Base-by-base conservation (phyloP, 2,797 vertebrate species). In the Sardinella longiceps region DNA sequence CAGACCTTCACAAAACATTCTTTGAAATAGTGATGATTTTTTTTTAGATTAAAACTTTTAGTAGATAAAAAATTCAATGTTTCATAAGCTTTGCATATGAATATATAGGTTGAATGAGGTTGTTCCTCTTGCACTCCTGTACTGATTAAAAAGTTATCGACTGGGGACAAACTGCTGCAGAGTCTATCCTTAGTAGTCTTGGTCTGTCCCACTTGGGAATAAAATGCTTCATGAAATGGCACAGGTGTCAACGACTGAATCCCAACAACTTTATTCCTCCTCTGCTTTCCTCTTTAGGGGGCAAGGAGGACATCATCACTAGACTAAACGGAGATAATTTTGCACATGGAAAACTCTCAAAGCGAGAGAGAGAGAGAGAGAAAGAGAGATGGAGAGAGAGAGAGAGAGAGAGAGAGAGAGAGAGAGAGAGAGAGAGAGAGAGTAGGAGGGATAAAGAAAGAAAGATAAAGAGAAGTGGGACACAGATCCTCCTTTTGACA, bases 401-500 rank as follows among this genome's bases (percentile, higher is more conserved):
- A 50, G 48, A 14, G 48, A 51, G 12, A 14, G 48, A 15, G 23
- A 10, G 58, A 60, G n/a, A 10, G 25, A 12, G 25, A 2, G 25
- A 30, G 60, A 63, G 9, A 3, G 12, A 28, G 18, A 63, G 25
- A 37, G 66, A 74, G 14, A 33, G 63, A 12, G n/a, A n/a, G n/a
- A n/a, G n/a, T n/a, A n/a, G n/a, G n/a, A n/a, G n/a, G n/a, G n/a
- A n/a, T n/a, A n/a, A n/a, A n/a, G n/a, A n/a, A n/a, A n/a, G n/a
- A 74, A 12, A 18, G 2, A 2, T 14, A 74, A 30, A 74, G 30
- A 14, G 28, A 63, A 28, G n/a, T 66, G 43, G 28, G 25, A 70
- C 88, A 63, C 1, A 63, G 60, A 28, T 63, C 25, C 60, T 63
- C 25, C 28, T 63, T n/a, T 63, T 63, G 28, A 63, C 60, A 63